Percentiles rank a stretch among this genome's conserved stretches.
phyloP scores from a whole-genome alignment of 2,797 vertebrate species.

The Myotis pilosus region DNA sequence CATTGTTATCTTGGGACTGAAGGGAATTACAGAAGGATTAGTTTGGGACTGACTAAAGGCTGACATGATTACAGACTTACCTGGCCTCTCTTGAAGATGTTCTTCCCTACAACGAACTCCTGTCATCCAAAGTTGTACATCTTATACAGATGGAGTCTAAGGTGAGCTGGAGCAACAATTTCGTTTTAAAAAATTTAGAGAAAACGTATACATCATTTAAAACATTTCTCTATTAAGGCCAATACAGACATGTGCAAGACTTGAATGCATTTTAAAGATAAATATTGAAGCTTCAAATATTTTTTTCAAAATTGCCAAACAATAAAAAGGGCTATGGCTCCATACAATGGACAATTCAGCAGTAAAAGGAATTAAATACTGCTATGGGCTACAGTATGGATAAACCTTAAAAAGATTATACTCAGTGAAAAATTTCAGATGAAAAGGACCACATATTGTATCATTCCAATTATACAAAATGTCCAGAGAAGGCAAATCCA shows the following conservation, averaged over 20 bases:
- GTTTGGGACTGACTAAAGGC: not conserved
- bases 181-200: not conserved
- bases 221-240: not conserved
- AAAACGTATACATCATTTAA: not conserved
- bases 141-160: not conserved
- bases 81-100: not conserved
- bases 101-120: not conserved
- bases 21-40: not conserved
- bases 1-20: not conserved
- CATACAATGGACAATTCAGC: not conserved
- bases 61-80: not conserved
- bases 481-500: not conserved
- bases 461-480: slow-evolving; percentile 7
- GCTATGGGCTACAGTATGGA: not conserved
- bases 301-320: not conserved
- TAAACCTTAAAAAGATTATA: not conserved
- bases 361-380: not conserved
- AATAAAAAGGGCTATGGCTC: not conserved
- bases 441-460: not conserved
- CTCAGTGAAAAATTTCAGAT: not conserved
- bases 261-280: slow-evolving; percentile 28
- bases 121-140: not conserved
- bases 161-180: not conserved
- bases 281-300: not conserved
- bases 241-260: not conserved